These are phyloP conservation scores for Podarcis muralis DNA, from an alignment of 2,113 vertebrate species.

Conservation along the genomic window DNA sequence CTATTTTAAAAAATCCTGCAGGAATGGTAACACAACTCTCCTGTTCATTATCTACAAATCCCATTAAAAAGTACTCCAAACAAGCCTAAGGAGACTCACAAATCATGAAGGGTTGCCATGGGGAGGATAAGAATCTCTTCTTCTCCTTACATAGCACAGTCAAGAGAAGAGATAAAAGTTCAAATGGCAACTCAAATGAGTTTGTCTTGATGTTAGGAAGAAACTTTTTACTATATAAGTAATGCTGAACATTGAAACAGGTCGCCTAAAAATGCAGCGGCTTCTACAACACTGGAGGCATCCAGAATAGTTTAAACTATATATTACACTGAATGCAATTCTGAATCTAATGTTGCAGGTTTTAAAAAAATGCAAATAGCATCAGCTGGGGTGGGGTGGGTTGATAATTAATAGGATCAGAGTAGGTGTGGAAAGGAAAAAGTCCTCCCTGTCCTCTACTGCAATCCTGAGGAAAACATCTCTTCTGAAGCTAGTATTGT, in stretches of 20 bases:
- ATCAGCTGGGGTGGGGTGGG: neutral
- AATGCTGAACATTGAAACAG: neutral
- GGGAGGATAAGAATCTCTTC: neutral
- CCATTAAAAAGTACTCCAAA: constrained; percentile 6
- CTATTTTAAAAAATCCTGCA: neutral
- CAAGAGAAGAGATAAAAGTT: neutral
- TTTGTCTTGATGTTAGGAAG: neutral
- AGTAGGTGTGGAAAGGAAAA: neutral
- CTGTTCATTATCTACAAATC: constrained; percentile 2
- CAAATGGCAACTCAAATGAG: neutral
- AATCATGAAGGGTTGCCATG: neutral
- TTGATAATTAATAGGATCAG: neutral
- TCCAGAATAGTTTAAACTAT: neutral
- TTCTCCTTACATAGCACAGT: neutral
- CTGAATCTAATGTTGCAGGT: neutral
- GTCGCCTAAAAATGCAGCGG: neutral
- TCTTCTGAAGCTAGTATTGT: neutral
- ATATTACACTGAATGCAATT: neutral
- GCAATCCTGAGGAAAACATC: neutral
- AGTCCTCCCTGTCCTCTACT: neutral
- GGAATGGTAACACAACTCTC: neutral
- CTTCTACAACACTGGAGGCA: neutral
- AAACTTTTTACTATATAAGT: neutral
- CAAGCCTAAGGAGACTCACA: neutral
- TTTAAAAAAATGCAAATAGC: neutral